Conservation (phyloP, 2,888 invertebrate species). For the Athalia cordata region DNA sequence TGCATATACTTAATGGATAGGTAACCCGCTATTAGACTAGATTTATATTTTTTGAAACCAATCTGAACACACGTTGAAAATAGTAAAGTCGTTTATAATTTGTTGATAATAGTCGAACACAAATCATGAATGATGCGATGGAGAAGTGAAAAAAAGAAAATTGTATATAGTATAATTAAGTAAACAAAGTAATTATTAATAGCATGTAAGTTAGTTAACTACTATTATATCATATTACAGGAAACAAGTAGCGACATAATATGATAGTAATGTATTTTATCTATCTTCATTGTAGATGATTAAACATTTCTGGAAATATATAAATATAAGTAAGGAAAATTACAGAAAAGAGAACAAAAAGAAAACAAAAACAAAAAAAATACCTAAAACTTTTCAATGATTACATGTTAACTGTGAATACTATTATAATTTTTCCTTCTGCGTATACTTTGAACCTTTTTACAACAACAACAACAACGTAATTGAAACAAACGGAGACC, state of each 20-base stretch:
- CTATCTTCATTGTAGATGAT: conserved; percentile 52
- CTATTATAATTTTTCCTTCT: background rate
- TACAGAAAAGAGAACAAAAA: background rate
- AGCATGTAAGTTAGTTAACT: conserved; percentile 42
- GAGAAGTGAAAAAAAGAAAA: conserved; percentile 49
- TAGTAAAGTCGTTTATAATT: conserved; percentile 66
- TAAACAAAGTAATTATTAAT: conserved; percentile 52
- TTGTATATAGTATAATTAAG: conserved; percentile 52
- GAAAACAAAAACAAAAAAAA: background rate
- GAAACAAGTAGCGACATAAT: conserved; percentile 44
- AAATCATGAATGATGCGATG: conserved; percentile 53
- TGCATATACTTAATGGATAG: conserved; percentile 1
- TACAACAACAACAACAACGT: background rate
- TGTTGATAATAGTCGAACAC: conserved; percentile 62
- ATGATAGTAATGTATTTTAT: conserved; percentile 54
- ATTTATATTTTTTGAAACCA: conserved; percentile 46
- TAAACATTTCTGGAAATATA: conserved; percentile 49
- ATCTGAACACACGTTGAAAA: conserved; percentile 51
- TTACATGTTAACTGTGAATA: conserved; percentile 15
- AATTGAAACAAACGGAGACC: background rate
- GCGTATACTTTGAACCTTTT: background rate
- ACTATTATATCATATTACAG: conserved; percentile 26
- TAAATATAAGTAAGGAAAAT: background rate
- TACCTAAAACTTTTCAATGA: conserved; percentile 14
- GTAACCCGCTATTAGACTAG: conserved; percentile 37